Evolutionary conservation across 2,888 invertebrate genomes (phyloP).

Genomic region (Argyra leucocephala): DNA sequence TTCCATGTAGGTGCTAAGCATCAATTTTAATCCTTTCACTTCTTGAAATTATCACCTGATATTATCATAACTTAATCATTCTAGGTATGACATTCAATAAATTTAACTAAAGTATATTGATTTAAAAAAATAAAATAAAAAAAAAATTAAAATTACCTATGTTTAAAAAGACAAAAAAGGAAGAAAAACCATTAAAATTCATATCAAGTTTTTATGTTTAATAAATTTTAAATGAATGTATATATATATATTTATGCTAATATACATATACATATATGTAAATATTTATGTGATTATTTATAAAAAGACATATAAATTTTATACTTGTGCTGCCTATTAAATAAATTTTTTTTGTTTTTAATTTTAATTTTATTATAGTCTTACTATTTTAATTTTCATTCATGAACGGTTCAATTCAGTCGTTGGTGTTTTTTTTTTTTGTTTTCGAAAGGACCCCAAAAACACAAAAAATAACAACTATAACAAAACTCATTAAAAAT

Average conservation of each 20-base stretch:
- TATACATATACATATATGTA: neutral
- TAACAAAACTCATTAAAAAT: neutral
- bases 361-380: neutral
- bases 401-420: neutral
- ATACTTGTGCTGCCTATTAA: conserved; percentile 6
- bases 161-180: too few relatives aligned
- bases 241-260: neutral
- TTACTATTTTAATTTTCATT: neutral
- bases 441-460: neutral
- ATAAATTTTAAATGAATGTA: too few relatives aligned
- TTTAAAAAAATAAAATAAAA: too few relatives aligned
- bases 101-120: too few relatives aligned
- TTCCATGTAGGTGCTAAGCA: too few relatives aligned
- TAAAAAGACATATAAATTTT: conserved; percentile 1
- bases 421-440: neutral
- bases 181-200: neutral
- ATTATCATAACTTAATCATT: too few relatives aligned
- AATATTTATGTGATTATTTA: neutral
- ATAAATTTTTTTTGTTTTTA: neutral
- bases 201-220: neutral
- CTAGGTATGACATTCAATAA: too few relatives aligned
- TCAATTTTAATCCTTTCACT: too few relatives aligned
- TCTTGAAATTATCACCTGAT: too few relatives aligned
- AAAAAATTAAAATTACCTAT: too few relatives aligned
- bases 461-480: neutral